Evolutionary conservation across 2,888 invertebrate species (phyloP), one percentile per base, ranked within the genome.

Genomic region (Drosophila testacea): DNA sequence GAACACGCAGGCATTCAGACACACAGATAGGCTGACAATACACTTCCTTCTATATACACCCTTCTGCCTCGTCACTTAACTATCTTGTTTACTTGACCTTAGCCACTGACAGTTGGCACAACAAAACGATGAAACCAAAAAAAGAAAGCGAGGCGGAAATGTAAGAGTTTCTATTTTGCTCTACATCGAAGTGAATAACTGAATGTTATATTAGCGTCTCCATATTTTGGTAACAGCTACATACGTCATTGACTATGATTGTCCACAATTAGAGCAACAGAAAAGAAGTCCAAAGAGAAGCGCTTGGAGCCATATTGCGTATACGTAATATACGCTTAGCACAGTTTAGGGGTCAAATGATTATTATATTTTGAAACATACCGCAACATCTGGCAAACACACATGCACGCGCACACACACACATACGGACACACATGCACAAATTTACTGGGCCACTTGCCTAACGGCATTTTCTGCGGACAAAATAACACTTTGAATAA

Each of bases 21-120:
- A 44, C n/a, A 39, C 32, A 46, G 30, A 39, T 38, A 42, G n/a
- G 46, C 13, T 10, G 30, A 22, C 36, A 10, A 47, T 9, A 22
- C 27, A 52, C 7, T 34, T 9, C 11, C 4, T 10, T 1, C 16
- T 28, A 4, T 28, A 4, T 36, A 16, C 28, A 4, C 11, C 36
- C 7, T n/a, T 6, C 28, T 34, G 44, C 44, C 4, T 22, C 22
- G 46, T 48, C 10, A 32, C 28, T 50, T 44, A 41, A 60, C 47
- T 39, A 34, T 57, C 42, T 76, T 76, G 74, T 76, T 75, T 67
- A 72, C 81, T 80, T 82, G 83, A 86, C 82, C 86, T 83, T 78
- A 84, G 69, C 72, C 79, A 75, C 68, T 80, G 56, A 55, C 78
- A 63, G 69, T 55, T 71, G 68, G 50, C 59, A 74, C 60, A 63